Conservation (phyloP, 1,140 invertebrate genomes). For the Dendrolimus punctatus region DNA sequence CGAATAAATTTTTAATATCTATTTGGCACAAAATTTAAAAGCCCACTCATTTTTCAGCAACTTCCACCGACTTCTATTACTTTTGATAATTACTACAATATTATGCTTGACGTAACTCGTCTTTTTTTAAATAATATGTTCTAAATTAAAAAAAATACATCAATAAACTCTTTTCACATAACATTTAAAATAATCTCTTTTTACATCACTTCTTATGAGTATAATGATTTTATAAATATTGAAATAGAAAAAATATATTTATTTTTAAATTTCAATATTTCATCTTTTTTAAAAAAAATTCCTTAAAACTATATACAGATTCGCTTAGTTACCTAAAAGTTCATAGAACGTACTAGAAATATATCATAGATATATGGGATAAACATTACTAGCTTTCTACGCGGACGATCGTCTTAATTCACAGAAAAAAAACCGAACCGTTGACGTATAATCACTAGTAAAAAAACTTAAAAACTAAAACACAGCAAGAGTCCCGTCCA, state of each 20-base stretch:
- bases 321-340: conserved; percentile 69
- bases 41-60: conserved; percentile 6
- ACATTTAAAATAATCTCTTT: conserved; percentile 24
- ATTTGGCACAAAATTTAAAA: conserved; percentile 64
- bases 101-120: conserved; percentile 26
- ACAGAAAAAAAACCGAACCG: conserved; percentile 24
- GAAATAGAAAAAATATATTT: no score
- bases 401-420: conserved; percentile 19
- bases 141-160: conserved; percentile 11
- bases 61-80: neutral
- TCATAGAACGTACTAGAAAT: conserved; percentile 95
- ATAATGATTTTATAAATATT: conserved; percentile 6
- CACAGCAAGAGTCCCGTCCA: conserved; percentile 45
- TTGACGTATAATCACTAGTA: conserved; percentile 52
- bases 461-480: conserved; percentile 53
- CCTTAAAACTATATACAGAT: conserved; percentile 43
- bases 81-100: conserved; percentile 17
- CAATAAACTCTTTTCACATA: conserved; percentile 8
- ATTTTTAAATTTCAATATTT: no score
- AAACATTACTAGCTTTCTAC: conserved; percentile 81
- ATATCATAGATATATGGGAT: conserved; percentile 98
- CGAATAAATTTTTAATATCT: conserved; percentile 59
- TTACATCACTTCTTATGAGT: conserved; percentile 12
- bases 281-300: no score
- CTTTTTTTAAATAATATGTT: conserved; percentile 6